Conservation (phyloP, 92 coral and sea anemone genomes). For the Pocillopora meandrina region DNA sequence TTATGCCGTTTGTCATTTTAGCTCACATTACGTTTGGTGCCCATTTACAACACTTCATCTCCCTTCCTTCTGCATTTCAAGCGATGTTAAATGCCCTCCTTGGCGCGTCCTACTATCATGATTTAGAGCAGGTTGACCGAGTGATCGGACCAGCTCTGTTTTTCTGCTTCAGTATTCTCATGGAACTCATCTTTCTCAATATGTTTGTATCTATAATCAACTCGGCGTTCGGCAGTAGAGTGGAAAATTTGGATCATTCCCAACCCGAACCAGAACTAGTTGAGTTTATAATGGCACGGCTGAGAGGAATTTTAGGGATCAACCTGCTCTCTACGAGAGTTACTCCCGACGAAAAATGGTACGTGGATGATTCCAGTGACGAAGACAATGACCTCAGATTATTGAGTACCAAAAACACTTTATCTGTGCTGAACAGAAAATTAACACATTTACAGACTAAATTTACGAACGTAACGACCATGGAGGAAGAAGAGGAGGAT, state of each 20-base stretch:
- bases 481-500: constrained; percentile 26
- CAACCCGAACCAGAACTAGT: constrained; percentile 78
- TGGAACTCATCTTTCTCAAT: constrained; percentile 75
- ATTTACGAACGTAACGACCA: not conserved
- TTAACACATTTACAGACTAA: not conserved
- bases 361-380: constrained; percentile 41
- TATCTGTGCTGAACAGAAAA: not conserved
- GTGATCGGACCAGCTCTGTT: constrained; percentile 70
- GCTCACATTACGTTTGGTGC: constrained; percentile 62
- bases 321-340: constrained; percentile 18
- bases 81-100: constrained; percentile 66
- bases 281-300: constrained; percentile 54
- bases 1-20: constrained; percentile 67
- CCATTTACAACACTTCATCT: constrained; percentile 63
- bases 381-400: not conserved
- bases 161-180: constrained; percentile 55
- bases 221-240: constrained; percentile 54
- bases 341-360: constrained; percentile 9
- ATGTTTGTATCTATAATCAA: constrained; percentile 80
- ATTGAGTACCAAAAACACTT: not conserved
- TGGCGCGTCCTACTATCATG: constrained; percentile 66
- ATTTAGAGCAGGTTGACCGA: constrained; percentile 55
- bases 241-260: constrained; percentile 36
- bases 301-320: constrained; percentile 62
- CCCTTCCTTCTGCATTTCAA: constrained; percentile 61